phyloP scores from a whole-genome alignment of 92 coral and sea anemone species.

The Blastomussa wellsi region DNA sequence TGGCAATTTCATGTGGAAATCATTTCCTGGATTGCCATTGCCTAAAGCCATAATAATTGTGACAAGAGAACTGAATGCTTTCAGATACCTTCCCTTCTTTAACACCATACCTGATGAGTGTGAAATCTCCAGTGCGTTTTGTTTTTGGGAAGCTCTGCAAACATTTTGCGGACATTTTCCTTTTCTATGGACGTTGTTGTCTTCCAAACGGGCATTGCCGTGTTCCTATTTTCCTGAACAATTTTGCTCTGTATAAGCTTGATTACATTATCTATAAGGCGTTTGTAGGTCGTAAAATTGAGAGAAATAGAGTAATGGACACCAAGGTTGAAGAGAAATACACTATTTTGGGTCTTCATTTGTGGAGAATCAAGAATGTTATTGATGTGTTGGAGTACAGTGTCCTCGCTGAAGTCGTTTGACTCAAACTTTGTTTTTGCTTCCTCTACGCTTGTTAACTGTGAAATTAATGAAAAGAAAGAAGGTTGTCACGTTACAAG shows the following conservation, averaged over 20 bases:
- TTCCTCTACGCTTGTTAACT: constrained; percentile 41
- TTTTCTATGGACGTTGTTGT: constrained; percentile 67
- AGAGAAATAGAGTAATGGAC: constrained; percentile 59
- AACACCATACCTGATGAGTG: constrained; percentile 68
- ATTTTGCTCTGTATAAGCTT: constrained; percentile 27
- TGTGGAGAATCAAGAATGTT: constrained; percentile 39
- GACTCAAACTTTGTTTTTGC: constrained; percentile 58
- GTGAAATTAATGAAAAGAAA: not conserved
- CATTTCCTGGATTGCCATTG: too few relatives aligned
- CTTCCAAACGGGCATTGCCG: constrained; percentile 55
- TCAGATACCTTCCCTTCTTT: too few relatives aligned
- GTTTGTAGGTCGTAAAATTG: constrained; percentile 55
- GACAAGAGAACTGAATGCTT: too few relatives aligned
- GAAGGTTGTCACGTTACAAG: not conserved
- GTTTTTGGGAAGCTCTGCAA: constrained; percentile 22
- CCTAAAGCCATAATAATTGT: too few relatives aligned
- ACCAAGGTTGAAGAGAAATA: constrained; percentile 61
- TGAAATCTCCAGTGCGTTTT: constrained; percentile 59
- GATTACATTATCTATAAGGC: constrained; percentile 45
- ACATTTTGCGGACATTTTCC: constrained; percentile 45
- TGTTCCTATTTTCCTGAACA: not conserved
- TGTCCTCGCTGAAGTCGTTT: constrained; percentile 48
- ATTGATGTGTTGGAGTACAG: constrained; percentile 42
- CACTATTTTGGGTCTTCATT: constrained; percentile 46
- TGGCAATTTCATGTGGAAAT: too few relatives aligned